Evolutionary conservation across 35 echinoderm and acorn worm species (phyloP).

Genomic region (Apostichopus parvimensis): DNA sequence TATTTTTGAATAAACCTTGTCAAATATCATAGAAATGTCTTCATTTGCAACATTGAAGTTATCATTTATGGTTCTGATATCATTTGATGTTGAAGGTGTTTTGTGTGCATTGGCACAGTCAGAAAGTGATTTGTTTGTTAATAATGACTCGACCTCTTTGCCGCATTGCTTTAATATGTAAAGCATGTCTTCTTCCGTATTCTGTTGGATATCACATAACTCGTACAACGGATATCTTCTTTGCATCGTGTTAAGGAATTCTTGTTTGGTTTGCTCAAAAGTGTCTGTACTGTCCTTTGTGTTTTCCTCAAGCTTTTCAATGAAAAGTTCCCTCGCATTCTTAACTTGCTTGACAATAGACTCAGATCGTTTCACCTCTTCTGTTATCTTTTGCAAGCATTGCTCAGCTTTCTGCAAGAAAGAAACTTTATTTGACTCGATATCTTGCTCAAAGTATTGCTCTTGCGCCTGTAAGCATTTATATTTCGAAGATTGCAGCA

Average conservation of each 20-base stretch:
- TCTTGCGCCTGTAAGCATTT: constrained; percentile 15
- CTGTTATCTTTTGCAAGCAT: not conserved
- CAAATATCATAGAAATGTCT: not conserved
- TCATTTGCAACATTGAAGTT: constrained; percentile 26
- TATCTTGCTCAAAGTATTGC: constrained; percentile 13
- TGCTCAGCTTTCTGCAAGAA: not conserved
- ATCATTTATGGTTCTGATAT: not conserved
- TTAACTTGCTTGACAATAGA: not conserved
- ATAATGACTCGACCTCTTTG: constrained; percentile 1
- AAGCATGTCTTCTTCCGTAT: not conserved
- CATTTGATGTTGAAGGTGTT: not conserved
- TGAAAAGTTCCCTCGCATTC: not conserved
- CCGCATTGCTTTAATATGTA: constrained; percentile 26
- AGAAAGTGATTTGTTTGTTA: not conserved
- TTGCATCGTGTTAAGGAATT: not conserved
- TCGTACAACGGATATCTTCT: not conserved
- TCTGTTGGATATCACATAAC: not conserved
- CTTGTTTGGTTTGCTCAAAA: not conserved
- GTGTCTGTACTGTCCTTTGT: not conserved
- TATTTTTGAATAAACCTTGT: not conserved
- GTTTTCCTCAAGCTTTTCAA: not conserved
- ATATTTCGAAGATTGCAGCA: not conserved
- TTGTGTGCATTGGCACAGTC: not conserved
- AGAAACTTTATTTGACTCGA: not conserved
- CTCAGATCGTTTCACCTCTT: not conserved